Base-by-base conservation (phyloP, 1,140 invertebrate species). In the Homarus americanus region DNA sequence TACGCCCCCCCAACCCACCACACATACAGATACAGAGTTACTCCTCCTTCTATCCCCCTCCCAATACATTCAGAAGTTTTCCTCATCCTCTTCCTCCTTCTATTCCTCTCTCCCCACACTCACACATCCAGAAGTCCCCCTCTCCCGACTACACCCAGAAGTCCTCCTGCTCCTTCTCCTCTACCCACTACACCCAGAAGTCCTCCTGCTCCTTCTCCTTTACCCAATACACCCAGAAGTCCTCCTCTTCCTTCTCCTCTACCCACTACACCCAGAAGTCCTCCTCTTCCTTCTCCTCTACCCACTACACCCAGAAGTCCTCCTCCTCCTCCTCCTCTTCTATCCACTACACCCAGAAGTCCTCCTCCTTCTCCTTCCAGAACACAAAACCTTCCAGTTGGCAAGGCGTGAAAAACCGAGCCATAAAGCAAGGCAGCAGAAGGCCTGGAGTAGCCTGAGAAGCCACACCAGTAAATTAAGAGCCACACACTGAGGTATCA, bases 401-500 rank as follows among this genome's bases (percentile, higher is more conserved):
- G 63, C 63, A 7, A n/a, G 5, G n/a, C 63, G 63, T 69, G 63
- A 69, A 69, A 69, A 69, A 32, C n/a, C 63, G 5, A n/a, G 4
- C 63, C 24, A 69, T 69, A 28, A 69, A 69, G 20, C 63, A 69
- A 12, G 63, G 28, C 63, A 28, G 63, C 63, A 32, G 2, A 69
- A 69, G 63, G 63, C 4, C n/a, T 28, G 15, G 3, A 69, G n/a
- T 69, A 28, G 63, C 63, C 4, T 69, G 63, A 20, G 9, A 24
- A 58, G 49, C 15, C 44, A 20, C n/a, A 82, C 15, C 79, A 36
- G 32, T 82, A 82, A 82, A 82, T 82, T 63, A 63, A 36, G 79
- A 82, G 32, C 32, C 41, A 84, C 76, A 41, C 82, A 78, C 80
- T 15, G 79, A 49, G 40, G 41, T 38, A 36, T 58, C 87, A 90